Conservation (phyloP, 2,888 invertebrate species). For the Pharmacophagus antenor region DNA sequence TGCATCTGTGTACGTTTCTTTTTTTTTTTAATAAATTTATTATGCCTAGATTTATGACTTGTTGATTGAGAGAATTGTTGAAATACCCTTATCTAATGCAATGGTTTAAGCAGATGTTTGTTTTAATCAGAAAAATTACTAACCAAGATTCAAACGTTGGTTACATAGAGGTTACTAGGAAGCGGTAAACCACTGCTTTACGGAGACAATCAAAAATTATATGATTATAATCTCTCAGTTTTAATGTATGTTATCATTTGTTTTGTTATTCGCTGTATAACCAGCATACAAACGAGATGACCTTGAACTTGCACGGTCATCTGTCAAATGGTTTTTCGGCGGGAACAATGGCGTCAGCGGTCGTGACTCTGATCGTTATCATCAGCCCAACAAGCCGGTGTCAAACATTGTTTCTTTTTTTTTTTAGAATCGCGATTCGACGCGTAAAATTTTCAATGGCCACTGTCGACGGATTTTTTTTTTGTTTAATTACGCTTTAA, state of each 20-base stretch:
- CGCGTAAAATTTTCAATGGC: background rate
- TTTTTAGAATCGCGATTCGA: background rate
- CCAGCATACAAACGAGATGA: background rate
- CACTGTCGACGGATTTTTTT: background rate
- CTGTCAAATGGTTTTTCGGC: conserved; percentile 12
- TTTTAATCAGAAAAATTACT: too few species aligned
- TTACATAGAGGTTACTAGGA: too few species aligned
- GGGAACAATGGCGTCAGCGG: conserved; percentile 15
- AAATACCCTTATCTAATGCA: too few species aligned
- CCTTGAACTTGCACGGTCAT: conserved; percentile 19
- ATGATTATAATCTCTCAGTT: background rate
- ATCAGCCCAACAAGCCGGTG: conserved; percentile 4
- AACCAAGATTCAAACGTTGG: too few species aligned
- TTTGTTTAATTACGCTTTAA: too few species aligned
- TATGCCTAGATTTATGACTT: too few species aligned
- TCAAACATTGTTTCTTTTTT: background rate
- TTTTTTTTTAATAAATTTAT: too few species aligned
- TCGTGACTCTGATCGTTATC: conserved; percentile 26
- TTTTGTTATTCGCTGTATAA: background rate
- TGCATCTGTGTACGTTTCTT: too few species aligned
- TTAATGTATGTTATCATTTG: background rate
- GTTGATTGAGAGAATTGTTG: too few species aligned
- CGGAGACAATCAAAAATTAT: background rate
- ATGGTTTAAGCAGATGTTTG: too few species aligned
- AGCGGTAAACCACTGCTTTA: too few species aligned